Evolutionary conservation across 2,113 vertebrate genomes (phyloP).

Genomic region (Dendropsophus ebraccatus): DNA sequence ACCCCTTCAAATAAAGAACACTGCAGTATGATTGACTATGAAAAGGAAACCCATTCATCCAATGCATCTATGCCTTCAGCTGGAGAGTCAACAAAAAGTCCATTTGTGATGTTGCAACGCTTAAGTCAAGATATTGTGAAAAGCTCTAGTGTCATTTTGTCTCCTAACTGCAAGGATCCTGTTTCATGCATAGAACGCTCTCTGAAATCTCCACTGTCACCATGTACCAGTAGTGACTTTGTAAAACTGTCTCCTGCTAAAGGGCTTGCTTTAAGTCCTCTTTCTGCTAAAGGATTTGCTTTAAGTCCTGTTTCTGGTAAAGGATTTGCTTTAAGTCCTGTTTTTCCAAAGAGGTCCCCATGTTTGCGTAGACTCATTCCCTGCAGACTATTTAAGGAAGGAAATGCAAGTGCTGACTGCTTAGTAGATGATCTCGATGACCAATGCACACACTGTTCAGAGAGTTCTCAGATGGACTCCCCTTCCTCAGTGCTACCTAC

Average conservation of each 20-base stretch:
- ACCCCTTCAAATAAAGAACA: constrained; percentile 61
- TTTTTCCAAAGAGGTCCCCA: constrained; percentile 72
- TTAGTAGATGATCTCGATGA: constrained; percentile 66
- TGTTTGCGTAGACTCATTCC: constrained; percentile 68
- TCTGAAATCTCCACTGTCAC: constrained; percentile 65
- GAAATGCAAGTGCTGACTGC: constrained; percentile 64
- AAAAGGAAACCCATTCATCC: background rate
- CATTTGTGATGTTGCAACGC: constrained; percentile 71
- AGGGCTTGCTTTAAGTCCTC: constrained; percentile 69
- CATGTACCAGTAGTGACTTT: constrained; percentile 65
- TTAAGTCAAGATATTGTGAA: constrained; percentile 75
- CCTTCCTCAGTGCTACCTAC: constrained; percentile 50
- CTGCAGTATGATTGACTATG: background rate
- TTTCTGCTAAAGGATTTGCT: constrained; percentile 67
- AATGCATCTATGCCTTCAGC: background rate
- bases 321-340: constrained; percentile 69
- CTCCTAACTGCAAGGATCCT: constrained; percentile 70
- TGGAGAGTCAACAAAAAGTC: constrained; percentile 65
- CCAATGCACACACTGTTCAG: constrained; percentile 68
- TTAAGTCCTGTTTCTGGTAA: constrained; percentile 71
- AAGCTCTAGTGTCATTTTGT: constrained; percentile 72
- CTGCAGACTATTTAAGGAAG: constrained; percentile 71
- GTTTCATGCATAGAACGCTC: constrained; percentile 69
- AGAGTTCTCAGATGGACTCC: constrained; percentile 60
- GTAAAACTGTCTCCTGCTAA: constrained; percentile 58